Evolutionary conservation across 2,888 invertebrate species (phyloP).

Genomic region (Hydrotaea diabolus): DNA sequence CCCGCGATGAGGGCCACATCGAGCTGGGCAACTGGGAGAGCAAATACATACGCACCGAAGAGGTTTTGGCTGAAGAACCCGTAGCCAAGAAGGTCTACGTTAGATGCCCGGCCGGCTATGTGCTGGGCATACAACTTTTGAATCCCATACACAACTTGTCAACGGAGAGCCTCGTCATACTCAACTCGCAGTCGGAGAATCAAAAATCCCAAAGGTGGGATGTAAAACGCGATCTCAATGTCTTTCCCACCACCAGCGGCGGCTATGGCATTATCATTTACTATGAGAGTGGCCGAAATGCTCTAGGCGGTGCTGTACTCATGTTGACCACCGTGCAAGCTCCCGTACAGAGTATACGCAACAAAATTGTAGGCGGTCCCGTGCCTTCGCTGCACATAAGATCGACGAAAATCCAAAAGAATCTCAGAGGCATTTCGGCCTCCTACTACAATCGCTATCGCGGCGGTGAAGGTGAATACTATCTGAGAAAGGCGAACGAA

Average conservation of each 20-base stretch:
- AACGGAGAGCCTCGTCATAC: conserved; percentile 90
- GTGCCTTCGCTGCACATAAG: conserved; percentile 88
- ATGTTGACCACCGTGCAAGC: conserved; percentile 88
- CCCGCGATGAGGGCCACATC: conserved; percentile 83
- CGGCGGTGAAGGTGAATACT: conserved; percentile 92
- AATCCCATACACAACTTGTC: conserved; percentile 95
- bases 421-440: conserved; percentile 90
- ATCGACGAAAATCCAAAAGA: conserved; percentile 89
- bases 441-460: conserved; percentile 94
- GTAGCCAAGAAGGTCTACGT: conserved; percentile 84
- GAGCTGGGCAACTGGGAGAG: conserved; percentile 87
- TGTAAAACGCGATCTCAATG: conserved; percentile 90
- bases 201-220: conserved; percentile 87
- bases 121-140: conserved; percentile 92
- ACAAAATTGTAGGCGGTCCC: conserved; percentile 89
- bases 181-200: conserved; percentile 87
- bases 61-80: conserved; percentile 83
- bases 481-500: conserved; percentile 93
- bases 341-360: conserved; percentile 87
- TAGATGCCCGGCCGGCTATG: conserved; percentile 90
- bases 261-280: conserved; percentile 90
- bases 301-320: conserved; percentile 91
- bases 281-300: conserved; percentile 89
- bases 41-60: conserved; percentile 90
- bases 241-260: conserved; percentile 94